Evolutionary conservation across 2,113 vertebrate genomes (phyloP), one percentile per base, ranked within the genome.

Genomic region (Aspidoscelis tigris): DNA sequence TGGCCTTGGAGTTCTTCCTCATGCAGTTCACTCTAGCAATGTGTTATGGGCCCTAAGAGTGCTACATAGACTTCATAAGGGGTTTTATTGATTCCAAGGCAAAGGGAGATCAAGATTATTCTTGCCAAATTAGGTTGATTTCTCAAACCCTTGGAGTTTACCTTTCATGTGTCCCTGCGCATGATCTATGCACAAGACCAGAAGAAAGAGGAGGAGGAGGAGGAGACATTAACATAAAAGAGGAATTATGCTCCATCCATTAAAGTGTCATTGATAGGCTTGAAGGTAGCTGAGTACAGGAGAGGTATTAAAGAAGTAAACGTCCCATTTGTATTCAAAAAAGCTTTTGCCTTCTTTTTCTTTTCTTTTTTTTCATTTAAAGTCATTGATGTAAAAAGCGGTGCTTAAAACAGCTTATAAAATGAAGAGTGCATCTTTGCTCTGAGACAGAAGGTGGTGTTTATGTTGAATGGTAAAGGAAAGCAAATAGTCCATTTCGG

Each of bases 301-400:
- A 91, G 90, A 89, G 76, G 91, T 86, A 91, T 92, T 92, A 90
- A 82, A 87, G 89, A 90, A 91, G 91, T 76, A 94, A 94, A 93
- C 88, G 90, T 82, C 87, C 90, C 91, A 95, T 95, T 95, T 95
- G 92, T 92, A 95, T 95, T 95, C 93, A 44, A 92, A 90, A 93
- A 92, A 79, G 85, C 87, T 90, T 65, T 18, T 83, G 89, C 83
- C 58, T 47, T 83, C 66, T 47, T 20, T 53, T 18, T 50, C 26
- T 47, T 14, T 47, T 70, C 44, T 3, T 24, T 10, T 87, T 69
- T 69, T 84, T 74, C 88, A 82, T 86, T 92, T 90, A 89, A 93
- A 95, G 90, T 87, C 90, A 55, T 84, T 83, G 89, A 90, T 87
- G 82, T 89, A 68, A 68, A 87, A 91, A 93, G 88, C 89, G 89